These are phyloP conservation scores for Sebastes minor DNA, from an alignment of 2,797 vertebrate genomes.

Conservation along the genomic window DNA sequence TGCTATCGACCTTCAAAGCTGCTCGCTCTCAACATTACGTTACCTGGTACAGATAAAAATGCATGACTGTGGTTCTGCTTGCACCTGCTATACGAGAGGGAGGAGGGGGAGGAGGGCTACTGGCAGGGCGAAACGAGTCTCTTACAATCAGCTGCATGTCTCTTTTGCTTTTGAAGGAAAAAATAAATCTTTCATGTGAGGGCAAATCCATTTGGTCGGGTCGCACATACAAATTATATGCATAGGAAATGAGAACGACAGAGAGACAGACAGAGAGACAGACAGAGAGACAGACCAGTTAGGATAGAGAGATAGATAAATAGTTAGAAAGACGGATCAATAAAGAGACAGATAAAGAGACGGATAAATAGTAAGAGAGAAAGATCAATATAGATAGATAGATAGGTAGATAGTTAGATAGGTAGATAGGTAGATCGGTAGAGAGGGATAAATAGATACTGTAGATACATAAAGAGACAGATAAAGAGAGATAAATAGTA, in stretches of 20 bases:
- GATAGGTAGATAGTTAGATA: neutral
- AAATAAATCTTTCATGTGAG: constrained; percentile 72
- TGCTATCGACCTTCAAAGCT: constrained; percentile 24
- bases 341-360: neutral
- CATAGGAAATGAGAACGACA: constrained; percentile 52
- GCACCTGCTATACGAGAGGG: constrained; percentile 52
- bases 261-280: neutral
- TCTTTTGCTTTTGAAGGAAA: constrained; percentile 66
- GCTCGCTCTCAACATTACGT: constrained; percentile 22
- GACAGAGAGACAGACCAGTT: neutral
- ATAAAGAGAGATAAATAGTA: neutral
- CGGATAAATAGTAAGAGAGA: neutral
- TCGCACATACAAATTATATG: constrained; percentile 71
- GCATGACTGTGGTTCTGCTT: constrained; percentile 42
- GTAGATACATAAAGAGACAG: neutral
- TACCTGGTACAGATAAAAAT: constrained; percentile 53
- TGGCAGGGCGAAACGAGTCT: constrained; percentile 41
- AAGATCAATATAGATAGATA: neutral
- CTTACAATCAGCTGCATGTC: constrained; percentile 64
- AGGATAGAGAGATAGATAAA: no score
- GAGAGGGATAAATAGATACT: no score
- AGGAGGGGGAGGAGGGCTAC: constrained; percentile 15
- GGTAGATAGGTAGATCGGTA: neutral
- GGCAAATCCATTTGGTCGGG: constrained; percentile 71
- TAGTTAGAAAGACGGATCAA: no score